Conservation (phyloP, 2,797 vertebrate genomes). For the Anableps anableps region DNA sequence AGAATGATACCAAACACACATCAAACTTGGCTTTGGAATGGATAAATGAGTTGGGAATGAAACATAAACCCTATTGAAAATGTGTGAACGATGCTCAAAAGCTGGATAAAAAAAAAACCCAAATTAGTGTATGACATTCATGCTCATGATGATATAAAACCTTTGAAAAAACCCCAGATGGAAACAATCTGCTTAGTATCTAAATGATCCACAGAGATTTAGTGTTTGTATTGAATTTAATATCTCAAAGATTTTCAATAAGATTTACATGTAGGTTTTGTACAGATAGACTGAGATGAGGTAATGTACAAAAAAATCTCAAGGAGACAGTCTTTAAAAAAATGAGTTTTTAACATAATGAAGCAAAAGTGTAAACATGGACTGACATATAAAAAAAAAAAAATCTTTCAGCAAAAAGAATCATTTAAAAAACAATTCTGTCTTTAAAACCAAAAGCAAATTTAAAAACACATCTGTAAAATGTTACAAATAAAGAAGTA, state of each 20-base stretch:
- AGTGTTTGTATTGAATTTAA: constrained; percentile 72
- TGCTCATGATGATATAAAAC: neutral
- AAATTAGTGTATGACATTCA: neutral
- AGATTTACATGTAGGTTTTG: constrained; percentile 71
- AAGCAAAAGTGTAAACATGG: constrained; percentile 33
- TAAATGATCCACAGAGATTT: constrained; percentile 30
- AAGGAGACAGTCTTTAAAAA: constrained; percentile 47
- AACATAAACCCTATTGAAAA: no score
- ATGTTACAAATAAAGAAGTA: neutral
- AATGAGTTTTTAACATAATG: constrained; percentile 43
- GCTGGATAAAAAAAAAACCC: neutral
- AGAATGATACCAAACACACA: no score
- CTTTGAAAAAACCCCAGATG: neutral
- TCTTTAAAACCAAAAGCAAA: neutral
- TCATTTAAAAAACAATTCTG: neutral
- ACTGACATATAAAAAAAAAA: constrained; percentile 16
- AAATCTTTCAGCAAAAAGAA: neutral
- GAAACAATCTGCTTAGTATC: no score
- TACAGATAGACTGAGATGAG: constrained; percentile 65
- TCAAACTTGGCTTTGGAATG: no score
- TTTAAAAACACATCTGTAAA: neutral
- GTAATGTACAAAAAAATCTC: constrained; percentile 57
- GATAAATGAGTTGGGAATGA: no score
- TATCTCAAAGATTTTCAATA: constrained; percentile 71
- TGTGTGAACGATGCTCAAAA: no score